Evolutionary conservation across 2,113 vertebrate genomes (phyloP).

Genomic region (Malaclemys terrapin): DNA sequence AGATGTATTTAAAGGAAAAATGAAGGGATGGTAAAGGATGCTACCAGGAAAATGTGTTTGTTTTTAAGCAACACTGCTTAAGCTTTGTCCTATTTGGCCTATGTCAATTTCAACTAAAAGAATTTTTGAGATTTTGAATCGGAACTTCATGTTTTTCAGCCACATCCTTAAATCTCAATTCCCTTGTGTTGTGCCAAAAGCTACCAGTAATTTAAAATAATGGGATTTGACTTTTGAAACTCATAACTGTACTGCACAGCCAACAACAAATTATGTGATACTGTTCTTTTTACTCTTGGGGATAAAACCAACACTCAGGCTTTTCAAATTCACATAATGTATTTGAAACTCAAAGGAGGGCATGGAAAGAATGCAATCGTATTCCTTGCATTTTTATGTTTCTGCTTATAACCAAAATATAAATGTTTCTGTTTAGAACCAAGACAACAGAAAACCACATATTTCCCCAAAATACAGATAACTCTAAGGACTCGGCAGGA

Average conservation of each 20-base stretch:
- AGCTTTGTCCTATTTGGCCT: constrained; percentile 24
- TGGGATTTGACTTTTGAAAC: constrained; percentile 2
- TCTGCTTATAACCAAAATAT: background rate
- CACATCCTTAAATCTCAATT: background rate
- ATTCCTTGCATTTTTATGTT: background rate
- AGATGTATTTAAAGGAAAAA: background rate
- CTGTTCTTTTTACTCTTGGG: background rate
- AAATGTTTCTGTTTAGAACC: background rate
- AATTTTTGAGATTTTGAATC: background rate
- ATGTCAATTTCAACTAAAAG: background rate
- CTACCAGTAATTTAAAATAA: background rate
- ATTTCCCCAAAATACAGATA: background rate
- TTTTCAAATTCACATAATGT: background rate
- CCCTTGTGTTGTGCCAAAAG: background rate
- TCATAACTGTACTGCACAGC: background rate
- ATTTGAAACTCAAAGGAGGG: background rate
- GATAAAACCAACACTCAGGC: background rate
- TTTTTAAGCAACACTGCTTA: background rate
- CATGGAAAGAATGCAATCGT: background rate
- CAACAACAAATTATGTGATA: background rate
- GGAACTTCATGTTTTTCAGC: background rate
- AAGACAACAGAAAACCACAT: background rate
- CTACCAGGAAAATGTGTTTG: background rate
- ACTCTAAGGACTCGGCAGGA: background rate
- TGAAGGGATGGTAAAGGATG: background rate